Evolutionary conservation across 2,797 vertebrate species (phyloP).

Genomic region (Sebastes minor): DNA sequence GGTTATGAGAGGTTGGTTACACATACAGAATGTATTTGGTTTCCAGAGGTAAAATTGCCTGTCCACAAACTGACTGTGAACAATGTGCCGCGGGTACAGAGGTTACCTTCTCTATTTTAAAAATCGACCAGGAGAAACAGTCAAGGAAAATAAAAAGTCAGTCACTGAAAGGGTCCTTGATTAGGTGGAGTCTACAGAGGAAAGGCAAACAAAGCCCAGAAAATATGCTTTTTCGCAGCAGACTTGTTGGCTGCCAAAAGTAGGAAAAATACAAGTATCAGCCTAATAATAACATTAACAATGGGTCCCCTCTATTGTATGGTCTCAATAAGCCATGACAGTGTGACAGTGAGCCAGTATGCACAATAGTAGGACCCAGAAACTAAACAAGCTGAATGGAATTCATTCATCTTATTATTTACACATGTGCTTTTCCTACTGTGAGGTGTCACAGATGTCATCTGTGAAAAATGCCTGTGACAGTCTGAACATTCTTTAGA

Average conservation of each 20-base stretch:
- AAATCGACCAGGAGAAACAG: conserved; percentile 3
- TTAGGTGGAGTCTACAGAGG: not conserved
- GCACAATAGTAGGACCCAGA: not conserved
- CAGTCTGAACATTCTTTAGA: not conserved
- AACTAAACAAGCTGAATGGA: not conserved
- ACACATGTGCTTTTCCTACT: not conserved
- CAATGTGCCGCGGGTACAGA: conserved; percentile 7
- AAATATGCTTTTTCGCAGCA: not conserved
- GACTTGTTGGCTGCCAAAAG: not conserved
- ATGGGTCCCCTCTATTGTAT: not conserved
- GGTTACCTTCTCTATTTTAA: conserved; percentile 21
- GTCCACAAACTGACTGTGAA: conserved; percentile 36
- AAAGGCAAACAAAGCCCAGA: not conserved
- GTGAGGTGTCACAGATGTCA: not conserved
- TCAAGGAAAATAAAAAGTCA: not conserved
- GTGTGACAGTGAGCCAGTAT: not conserved
- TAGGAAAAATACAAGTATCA: not conserved
- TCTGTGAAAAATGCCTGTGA: not conserved
- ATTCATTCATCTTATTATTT: conserved; percentile 1
- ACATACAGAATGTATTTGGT: conserved; percentile 15
- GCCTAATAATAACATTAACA: not conserved
- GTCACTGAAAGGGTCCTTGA: not conserved
- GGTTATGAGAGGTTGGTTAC: conserved; percentile 7
- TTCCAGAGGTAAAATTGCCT: conserved; percentile 33
- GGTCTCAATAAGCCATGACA: not conserved